A percentile compares a stretch with the other conserved stretches of the same genome.
phyloP scores from a whole-genome alignment of 2,113 vertebrate genomes.

The Mustela lutreola region DNA sequence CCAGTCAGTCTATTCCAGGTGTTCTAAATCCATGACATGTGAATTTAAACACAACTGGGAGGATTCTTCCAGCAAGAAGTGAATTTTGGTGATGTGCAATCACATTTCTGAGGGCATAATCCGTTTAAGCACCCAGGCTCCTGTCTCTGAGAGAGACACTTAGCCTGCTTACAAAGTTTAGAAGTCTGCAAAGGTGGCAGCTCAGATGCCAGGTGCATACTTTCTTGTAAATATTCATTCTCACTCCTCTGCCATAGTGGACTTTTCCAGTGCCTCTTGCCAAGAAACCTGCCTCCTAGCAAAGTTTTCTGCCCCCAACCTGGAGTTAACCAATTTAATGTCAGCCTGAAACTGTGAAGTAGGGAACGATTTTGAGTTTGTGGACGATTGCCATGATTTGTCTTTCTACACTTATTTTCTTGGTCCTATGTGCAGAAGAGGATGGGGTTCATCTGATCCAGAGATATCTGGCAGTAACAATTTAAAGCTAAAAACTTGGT shows the following conservation, averaged over 20 bases:
- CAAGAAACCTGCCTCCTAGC: background rate
- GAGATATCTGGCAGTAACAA: background rate
- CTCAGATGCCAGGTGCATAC: background rate
- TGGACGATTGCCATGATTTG: background rate
- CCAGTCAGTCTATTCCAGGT: background rate
- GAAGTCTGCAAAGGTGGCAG: background rate
- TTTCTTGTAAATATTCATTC: background rate
- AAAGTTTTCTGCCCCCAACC: background rate
- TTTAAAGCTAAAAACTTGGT: background rate
- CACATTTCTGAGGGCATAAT: slow-evolving; percentile 23
- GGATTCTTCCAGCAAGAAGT: background rate
- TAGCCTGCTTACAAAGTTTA: background rate
- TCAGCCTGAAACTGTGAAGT: background rate
- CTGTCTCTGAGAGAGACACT: background rate
- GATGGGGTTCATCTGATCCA: background rate
- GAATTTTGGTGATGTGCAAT: slow-evolving; percentile 15
- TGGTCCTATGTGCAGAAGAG: background rate
- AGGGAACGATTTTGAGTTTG: background rate
- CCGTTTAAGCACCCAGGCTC: background rate
- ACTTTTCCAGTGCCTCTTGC: slow-evolving; percentile 6
- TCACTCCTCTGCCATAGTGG: background rate
- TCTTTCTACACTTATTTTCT: background rate
- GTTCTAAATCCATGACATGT: background rate
- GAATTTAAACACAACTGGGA: slow-evolving; percentile 31
- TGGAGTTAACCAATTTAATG: background rate